Base-by-base conservation (phyloP, 2,113 vertebrate genomes). In the Athene noctua region DNA sequence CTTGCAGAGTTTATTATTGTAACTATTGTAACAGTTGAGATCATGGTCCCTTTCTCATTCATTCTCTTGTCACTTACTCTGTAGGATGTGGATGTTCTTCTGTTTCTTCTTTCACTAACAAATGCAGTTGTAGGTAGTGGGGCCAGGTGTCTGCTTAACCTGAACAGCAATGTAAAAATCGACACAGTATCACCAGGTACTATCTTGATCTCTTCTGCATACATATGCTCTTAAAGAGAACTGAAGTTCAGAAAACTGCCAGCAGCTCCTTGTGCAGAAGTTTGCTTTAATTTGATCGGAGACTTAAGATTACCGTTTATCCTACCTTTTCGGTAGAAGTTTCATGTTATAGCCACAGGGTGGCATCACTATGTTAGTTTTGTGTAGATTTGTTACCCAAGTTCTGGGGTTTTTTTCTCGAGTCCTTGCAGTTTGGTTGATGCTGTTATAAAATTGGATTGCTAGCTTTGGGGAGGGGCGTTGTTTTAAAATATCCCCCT, bases 281-380 rank as follows among this genome's bases (percentile, higher is more conserved):
- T 38, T 34, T 15, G 5, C 27, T 77, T 61, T 8, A 47, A n/a
- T 59, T 32, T 42, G 42, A 11, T 23, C 4, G 49, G 51, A 57
- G 55, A 2, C 0, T 66, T 11, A 4, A n/a, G 6, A 27, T 12
- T 26, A 32, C 47, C 11, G 2, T 36, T n/a, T 19, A 13, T 26
- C 32, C 58, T 19, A 1, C 19, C 22, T 46, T 30, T 2, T 19
- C 42, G n/a, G 84, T 10, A 34, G 63, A 7, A 58, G 42, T 77
- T 95, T 59, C 38, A 9, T 2, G 59, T 17, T 38, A 2, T 6
- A 63, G 55, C 94, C 97, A 86, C 97, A 32, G 17, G 95, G 89
- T 97, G 97, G 95, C 97, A 92, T 46, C 71, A 6, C 79, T 9
- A 42, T 3, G 78, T 87, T 68, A 90, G 44, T 42, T 96, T 97